These are phyloP conservation scores for Tetragonisca angustula DNA, from an alignment of 2,888 invertebrate genomes.

Conservation along the genomic window DNA sequence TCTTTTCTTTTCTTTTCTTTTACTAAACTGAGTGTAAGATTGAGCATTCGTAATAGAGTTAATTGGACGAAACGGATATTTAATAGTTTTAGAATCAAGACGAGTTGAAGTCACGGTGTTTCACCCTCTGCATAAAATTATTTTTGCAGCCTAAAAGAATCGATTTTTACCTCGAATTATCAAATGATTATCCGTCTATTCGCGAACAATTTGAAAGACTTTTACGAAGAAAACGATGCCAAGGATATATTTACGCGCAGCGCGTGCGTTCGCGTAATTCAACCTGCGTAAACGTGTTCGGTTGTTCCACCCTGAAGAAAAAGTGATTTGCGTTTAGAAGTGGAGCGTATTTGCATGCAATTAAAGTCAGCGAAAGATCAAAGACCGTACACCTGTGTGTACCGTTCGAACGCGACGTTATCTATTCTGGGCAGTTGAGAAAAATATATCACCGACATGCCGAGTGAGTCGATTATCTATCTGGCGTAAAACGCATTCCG, in stretches of 20 bases:
- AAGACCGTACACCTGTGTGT: constrained; percentile 53
- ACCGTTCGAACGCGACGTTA: constrained; percentile 19
- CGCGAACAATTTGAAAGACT: neutral
- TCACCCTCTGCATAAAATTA: neutral
- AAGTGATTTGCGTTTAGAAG: constrained; percentile 33
- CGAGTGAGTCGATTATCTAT: constrained; percentile 30
- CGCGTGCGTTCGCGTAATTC: constrained; percentile 4
- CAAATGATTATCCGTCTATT: neutral
- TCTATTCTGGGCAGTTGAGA: constrained; percentile 6
- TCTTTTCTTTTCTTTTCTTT: too few relatives aligned
- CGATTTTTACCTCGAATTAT: neutral
- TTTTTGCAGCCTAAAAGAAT: neutral
- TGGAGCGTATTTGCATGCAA: constrained; percentile 55
- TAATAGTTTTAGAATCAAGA: too few relatives aligned
- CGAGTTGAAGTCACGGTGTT: too few relatives aligned
- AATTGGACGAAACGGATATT: too few relatives aligned
- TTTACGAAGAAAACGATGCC: constrained; percentile 30
- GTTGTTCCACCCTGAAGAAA: neutral
- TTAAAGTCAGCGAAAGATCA: constrained; percentile 47
- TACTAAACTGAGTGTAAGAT: too few relatives aligned
- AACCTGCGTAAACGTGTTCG: constrained; percentile 9
- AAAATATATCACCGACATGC: constrained; percentile 31
- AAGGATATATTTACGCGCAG: constrained; percentile 41
- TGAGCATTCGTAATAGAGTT: too few relatives aligned
- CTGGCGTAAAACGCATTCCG: constrained; percentile 43